Conservation (phyloP, 2,888 invertebrate genomes). For the Ophion obscuratus region DNA sequence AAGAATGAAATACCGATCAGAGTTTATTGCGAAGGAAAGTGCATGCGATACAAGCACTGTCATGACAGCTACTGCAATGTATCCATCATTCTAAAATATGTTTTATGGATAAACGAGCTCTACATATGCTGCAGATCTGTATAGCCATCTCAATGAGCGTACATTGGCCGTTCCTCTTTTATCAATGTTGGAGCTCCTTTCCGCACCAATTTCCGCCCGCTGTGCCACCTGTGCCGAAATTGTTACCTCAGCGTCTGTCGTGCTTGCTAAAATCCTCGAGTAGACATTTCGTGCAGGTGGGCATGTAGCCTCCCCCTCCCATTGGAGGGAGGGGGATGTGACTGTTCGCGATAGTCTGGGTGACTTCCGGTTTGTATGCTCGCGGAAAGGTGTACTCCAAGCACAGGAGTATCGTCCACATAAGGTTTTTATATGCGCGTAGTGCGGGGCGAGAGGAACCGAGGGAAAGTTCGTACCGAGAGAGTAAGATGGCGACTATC, state of each 20-base stretch:
- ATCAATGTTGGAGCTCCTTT: neutral
- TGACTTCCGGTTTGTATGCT: conserved; percentile 61
- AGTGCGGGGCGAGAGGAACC: conserved; percentile 35
- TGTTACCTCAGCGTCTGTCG: neutral
- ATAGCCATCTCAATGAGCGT: neutral
- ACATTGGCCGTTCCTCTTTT: neutral
- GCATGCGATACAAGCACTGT: conserved; percentile 24
- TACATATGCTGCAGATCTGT: neutral
- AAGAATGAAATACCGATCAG: conserved; percentile 74
- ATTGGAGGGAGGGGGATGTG: conserved; percentile 22
- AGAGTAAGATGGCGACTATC: conserved; percentile 67
- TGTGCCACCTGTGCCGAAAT: neutral
- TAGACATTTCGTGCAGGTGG: conserved; percentile 37
- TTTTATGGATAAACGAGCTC: no score
- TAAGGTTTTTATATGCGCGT: conserved; percentile 42
- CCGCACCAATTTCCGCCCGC: neutral
- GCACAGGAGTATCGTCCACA: conserved; percentile 51
- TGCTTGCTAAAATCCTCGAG: conserved; percentile 12
- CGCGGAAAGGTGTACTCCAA: conserved; percentile 14
- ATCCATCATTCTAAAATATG: neutral
- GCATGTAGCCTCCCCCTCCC: neutral
- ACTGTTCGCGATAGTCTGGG: conserved; percentile 61
- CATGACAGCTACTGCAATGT: conserved; percentile 67
- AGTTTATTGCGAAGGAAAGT: conserved; percentile 22
- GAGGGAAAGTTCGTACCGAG: conserved; percentile 63